These are phyloP conservation scores for Rhodophaea formosa DNA, from an alignment of 2,888 invertebrate genomes.

Conservation along the genomic window DNA sequence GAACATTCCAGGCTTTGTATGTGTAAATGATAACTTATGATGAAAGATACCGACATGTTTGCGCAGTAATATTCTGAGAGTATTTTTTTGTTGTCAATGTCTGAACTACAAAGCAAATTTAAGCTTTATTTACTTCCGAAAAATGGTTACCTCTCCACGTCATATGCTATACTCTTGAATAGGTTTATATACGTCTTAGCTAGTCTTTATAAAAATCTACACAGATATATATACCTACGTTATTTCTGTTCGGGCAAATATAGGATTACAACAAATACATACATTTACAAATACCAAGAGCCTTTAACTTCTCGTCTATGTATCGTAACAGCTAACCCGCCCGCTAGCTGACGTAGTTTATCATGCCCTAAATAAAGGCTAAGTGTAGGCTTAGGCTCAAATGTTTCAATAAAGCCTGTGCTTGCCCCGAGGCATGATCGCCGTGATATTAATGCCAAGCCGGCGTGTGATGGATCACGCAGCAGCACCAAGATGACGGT, in stretches of 20 bases:
- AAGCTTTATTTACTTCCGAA: no score
- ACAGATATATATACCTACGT: no score
- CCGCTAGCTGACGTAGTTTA: not conserved
- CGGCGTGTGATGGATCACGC: conserved; percentile 13
- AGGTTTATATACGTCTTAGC: no score
- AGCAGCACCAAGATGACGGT: conserved; percentile 5
- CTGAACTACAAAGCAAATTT: no score
- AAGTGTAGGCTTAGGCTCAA: conserved; percentile 1
- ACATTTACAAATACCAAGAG: no score
- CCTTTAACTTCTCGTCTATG: not conserved
- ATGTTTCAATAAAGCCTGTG: conserved; percentile 8
- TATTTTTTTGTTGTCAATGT: not conserved
- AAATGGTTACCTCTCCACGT: no score
- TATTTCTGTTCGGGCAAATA: no score
- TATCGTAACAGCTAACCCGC: not conserved
- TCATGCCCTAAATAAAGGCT: not conserved
- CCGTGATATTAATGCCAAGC: not conserved
- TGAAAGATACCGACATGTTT: not conserved
- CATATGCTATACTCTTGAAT: no score
- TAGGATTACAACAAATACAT: no score
- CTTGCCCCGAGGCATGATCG: conserved; percentile 4
- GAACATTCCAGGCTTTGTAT: conserved; percentile 3
- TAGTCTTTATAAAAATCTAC: no score
- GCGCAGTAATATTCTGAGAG: not conserved
- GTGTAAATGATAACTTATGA: conserved; percentile 1